Evolutionary conservation across 2,113 vertebrate genomes (phyloP).

Genomic region (Pygoscelis antarcticus): DNA sequence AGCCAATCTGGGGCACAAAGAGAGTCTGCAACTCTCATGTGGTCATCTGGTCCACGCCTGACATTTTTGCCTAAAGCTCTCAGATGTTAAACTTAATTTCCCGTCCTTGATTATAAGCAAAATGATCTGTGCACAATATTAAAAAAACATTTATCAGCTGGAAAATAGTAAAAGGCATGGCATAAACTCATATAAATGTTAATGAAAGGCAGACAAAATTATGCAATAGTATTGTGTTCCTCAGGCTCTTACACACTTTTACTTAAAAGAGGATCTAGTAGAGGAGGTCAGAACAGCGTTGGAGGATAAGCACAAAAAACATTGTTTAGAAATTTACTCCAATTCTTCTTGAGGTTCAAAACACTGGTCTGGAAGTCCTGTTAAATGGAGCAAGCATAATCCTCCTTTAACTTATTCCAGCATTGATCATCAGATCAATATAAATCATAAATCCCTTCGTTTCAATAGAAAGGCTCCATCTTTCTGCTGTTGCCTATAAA

Average conservation of each 20-base stretch:
- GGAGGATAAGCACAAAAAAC: not conserved
- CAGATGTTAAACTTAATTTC: conserved; percentile 31
- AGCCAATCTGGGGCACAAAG: conserved; percentile 40
- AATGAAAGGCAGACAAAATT: conserved; percentile 45
- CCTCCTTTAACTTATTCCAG: not conserved
- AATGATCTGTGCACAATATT: conserved; percentile 13
- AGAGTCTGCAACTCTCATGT: not conserved
- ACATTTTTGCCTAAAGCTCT: conserved; percentile 11
- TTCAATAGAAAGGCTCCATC: not conserved
- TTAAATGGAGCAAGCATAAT: not conserved
- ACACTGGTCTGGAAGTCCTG: not conserved
- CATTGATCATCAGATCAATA: not conserved
- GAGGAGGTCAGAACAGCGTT: not conserved
- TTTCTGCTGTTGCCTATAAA: not conserved
- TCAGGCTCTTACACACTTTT: not conserved
- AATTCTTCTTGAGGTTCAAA: not conserved
- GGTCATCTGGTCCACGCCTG: conserved; percentile 43
- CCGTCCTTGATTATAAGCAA: conserved; percentile 46
- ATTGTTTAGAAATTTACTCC: not conserved
- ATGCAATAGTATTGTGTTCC: not conserved
- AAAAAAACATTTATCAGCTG: conserved; percentile 51
- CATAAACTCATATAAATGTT: conserved; percentile 18
- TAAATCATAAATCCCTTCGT: not conserved
- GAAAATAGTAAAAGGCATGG: conserved; percentile 17
- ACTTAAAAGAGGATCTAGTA: not conserved